phyloP scores from a whole-genome alignment of 2,113 vertebrate species.

The Anhinga rufa region DNA sequence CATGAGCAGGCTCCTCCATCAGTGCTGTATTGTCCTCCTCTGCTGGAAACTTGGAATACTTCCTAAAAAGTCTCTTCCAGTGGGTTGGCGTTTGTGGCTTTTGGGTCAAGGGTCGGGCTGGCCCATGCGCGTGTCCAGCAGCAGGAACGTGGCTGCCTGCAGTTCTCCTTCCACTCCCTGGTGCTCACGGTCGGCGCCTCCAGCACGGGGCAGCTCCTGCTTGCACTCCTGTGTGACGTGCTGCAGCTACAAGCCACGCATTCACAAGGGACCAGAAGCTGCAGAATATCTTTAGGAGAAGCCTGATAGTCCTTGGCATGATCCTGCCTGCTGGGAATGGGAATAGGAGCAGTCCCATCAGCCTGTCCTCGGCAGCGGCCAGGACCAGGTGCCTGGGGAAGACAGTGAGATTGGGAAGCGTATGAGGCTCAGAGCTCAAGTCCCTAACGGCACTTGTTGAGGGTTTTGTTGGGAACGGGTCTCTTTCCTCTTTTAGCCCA shows the following conservation, averaged over 20 bases:
- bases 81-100: background rate
- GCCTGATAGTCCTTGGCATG: background rate
- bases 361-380: background rate
- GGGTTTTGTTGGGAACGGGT: background rate
- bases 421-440: background rate
- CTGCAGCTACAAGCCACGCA: background rate
- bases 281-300: background rate
- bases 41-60: background rate
- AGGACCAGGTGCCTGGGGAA: too few species aligned
- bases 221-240: rapidly evolving
- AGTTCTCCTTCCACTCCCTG: background rate
- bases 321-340: background rate
- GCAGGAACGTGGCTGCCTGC: background rate
- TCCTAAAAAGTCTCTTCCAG: background rate
- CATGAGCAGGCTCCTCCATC: background rate
- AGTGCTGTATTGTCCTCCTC: background rate
- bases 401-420: too few species aligned
- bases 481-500: background rate
- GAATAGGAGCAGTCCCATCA: background rate
- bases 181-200: too few species aligned
- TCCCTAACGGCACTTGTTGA: background rate
- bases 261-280: background rate
- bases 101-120: background rate
- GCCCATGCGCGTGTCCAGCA: too few species aligned
- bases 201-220: background rate